phyloP scores from a whole-genome alignment of 1,140 invertebrate genomes.

The Aphis gossypii region DNA sequence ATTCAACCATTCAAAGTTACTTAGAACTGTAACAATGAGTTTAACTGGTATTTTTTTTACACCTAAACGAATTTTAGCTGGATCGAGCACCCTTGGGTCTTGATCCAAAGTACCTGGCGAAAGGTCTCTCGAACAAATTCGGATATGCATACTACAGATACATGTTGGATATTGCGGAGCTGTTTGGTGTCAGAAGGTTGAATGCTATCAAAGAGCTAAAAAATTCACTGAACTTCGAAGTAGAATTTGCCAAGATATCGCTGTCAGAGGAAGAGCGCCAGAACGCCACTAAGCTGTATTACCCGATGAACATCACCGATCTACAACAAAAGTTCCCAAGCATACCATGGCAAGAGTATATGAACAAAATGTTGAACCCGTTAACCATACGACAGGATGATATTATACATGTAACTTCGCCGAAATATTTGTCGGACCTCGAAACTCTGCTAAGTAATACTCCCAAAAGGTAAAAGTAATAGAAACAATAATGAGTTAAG shows the following conservation, averaged over 20 bases:
- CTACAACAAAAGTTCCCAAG: conserved; percentile 77
- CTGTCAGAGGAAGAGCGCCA: conserved; percentile 87
- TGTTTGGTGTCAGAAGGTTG: conserved; percentile 81
- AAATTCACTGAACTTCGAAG: conserved; percentile 91
- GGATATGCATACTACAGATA: conserved; percentile 82
- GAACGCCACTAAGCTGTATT: conserved; percentile 89
- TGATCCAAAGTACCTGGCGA: conserved; percentile 86
- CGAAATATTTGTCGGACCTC: conserved; percentile 76
- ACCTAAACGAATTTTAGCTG: conserved; percentile 68
- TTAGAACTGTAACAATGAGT: not conserved
- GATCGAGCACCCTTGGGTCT: conserved; percentile 91
- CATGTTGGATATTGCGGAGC: conserved; percentile 85
- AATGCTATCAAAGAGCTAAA: conserved; percentile 77
- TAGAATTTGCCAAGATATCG: conserved; percentile 90
- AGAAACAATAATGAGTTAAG: not conserved
- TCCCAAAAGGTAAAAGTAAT: conserved; percentile 67
- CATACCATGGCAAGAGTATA: conserved; percentile 82
- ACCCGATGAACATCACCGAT: conserved; percentile 83
- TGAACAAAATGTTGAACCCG: conserved; percentile 76
- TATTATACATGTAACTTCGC: conserved; percentile 81
- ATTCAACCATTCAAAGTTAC: too few relatives aligned
- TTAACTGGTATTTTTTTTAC: not conserved
- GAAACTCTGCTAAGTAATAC: conserved; percentile 69
- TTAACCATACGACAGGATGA: conserved; percentile 74
- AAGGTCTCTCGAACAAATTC: conserved; percentile 79